These are phyloP conservation scores for Holothuria scabra DNA, from an alignment of 53 echinoderm and acorn worm species.

Conservation along the genomic window DNA sequence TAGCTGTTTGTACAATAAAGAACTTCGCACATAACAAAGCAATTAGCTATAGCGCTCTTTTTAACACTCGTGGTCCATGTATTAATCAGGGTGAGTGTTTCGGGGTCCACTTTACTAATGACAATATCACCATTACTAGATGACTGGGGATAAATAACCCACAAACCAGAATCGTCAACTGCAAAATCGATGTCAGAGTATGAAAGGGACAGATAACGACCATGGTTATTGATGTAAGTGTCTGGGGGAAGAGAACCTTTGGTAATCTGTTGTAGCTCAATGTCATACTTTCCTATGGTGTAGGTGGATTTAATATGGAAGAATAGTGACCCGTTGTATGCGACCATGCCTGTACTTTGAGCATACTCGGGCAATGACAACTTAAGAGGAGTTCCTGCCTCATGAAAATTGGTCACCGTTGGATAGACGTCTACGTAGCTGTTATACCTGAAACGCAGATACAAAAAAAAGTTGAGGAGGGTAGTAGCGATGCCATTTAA, in stretches of 20 bases:
- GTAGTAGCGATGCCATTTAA: no score
- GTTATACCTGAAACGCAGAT: background rate
- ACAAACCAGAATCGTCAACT: slow-evolving; percentile 72
- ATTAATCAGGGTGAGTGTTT: slow-evolving; percentile 51
- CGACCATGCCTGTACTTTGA: slow-evolving; percentile 58
- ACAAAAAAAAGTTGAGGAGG: no score
- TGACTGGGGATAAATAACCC: slow-evolving; percentile 64
- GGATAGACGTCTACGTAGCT: background rate
- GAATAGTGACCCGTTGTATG: slow-evolving; percentile 60
- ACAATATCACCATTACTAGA: slow-evolving; percentile 41
- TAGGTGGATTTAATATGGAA: slow-evolving; percentile 31
- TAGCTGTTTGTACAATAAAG: slow-evolving; percentile 65
- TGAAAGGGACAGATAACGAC: slow-evolving; percentile 6
- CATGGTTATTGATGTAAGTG: background rate
- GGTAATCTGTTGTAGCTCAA: background rate
- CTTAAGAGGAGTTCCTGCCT: background rate
- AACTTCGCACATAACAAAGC: slow-evolving; percentile 69
- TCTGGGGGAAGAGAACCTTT: background rate
- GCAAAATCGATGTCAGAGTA: slow-evolving; percentile 58
- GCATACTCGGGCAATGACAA: background rate
- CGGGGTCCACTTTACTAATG: slow-evolving; percentile 63
- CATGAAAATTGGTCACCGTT: background rate
- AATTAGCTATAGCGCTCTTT: slow-evolving; percentile 62
- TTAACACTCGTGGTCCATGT: slow-evolving; percentile 59
- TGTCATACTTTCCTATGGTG: slow-evolving; percentile 20